Evolutionary conservation across 1,140 invertebrate species (phyloP), one percentile per base, ranked within the genome.

Genomic region (Drosophila truncata): DNA sequence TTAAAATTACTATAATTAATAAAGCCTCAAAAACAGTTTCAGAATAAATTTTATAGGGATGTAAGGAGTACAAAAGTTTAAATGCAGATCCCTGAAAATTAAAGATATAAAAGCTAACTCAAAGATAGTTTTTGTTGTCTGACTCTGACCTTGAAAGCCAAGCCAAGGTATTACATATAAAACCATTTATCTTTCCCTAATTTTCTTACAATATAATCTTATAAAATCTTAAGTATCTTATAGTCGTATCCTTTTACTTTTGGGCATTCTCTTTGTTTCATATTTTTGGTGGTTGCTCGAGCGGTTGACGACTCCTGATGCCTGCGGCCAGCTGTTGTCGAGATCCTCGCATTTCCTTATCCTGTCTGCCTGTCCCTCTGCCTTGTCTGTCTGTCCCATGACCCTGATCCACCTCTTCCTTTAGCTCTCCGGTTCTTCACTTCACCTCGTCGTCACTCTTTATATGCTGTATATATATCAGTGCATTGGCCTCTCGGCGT

Each of bases 401-500:
- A 67, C 67, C 49, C 39, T 42, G 37, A 33, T 54, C 14, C 35
- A 46, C 41, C 64, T 49, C 25, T 42, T 54, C 44, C 60, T 14
- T 31, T 27, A 9, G 35, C 52, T 62, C 60, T 74, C 55, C 18
- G 73, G 39, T 42, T 77, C 55, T 63, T 59, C 63, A 59, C 70
- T 44, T 78, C 71, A 31, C 62, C 69, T 35, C 33, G 9, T 3
- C 69, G 50, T 25, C 35, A n/a, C 44, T 54, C 20, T 49, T 41
- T 41, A 35, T 37, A 33, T 41, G 52, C 31, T 59, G 42, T 58
- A 23, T 14, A 54, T 54, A 55, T 55, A 58, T 49, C 52, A 88
- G 84, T 88, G 85, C 84, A 88, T 90, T 88, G 84, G 84, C 84
- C 84, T 88, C 78, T 88, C 80, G 78, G 39, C 60, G 79, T 67